A percentile compares a stretch with the other conserved stretches of the same genome.
These are phyloP conservation scores for Meteorus colon DNA, from an alignment of 2,888 invertebrate species.

Conservation along the genomic window DNA sequence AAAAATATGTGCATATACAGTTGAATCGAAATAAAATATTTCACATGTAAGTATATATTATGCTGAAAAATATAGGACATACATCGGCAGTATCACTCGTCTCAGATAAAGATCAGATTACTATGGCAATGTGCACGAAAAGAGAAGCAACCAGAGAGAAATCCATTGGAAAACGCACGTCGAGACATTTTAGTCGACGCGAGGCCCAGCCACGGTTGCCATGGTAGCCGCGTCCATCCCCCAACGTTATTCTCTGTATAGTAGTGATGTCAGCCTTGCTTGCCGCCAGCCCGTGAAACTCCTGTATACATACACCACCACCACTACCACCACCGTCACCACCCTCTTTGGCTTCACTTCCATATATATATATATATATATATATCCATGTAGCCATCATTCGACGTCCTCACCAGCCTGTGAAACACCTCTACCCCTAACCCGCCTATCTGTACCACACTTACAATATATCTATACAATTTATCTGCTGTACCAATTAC, in stretches of 20 bases:
- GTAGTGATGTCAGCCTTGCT: slow-evolving; percentile 40
- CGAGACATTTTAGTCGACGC: slow-evolving; percentile 52
- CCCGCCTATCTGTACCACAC: not conserved
- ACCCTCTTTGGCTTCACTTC: slow-evolving; percentile 33
- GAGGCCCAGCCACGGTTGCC: slow-evolving; percentile 69
- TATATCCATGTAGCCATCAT: not conserved
- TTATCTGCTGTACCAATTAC: slow-evolving; percentile 56
- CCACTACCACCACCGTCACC: not conserved
- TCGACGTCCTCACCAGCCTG: slow-evolving; percentile 19
- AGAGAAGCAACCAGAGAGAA: slow-evolving; percentile 53
- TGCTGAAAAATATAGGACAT: not conserved
- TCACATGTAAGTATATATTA: too few relatives aligned
- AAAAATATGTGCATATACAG: too few relatives aligned
- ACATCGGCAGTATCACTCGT: not conserved
- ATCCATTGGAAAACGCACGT: slow-evolving; percentile 64
- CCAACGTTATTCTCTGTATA: slow-evolving; percentile 42
- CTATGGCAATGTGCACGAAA: slow-evolving; percentile 15
- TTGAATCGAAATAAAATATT: too few relatives aligned
- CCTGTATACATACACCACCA: slow-evolving; percentile 22
- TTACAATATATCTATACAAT: slow-evolving; percentile 17
- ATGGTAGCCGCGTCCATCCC: slow-evolving; percentile 69
- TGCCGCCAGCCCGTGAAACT: slow-evolving; percentile 34
- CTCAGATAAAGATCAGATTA: slow-evolving; percentile 36
- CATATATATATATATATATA: slow-evolving; percentile 8
- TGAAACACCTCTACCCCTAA: slow-evolving; percentile 14